Evolutionary conservation across 2,888 invertebrate species (phyloP).

Genomic region (Drosophila demipolita): DNA sequence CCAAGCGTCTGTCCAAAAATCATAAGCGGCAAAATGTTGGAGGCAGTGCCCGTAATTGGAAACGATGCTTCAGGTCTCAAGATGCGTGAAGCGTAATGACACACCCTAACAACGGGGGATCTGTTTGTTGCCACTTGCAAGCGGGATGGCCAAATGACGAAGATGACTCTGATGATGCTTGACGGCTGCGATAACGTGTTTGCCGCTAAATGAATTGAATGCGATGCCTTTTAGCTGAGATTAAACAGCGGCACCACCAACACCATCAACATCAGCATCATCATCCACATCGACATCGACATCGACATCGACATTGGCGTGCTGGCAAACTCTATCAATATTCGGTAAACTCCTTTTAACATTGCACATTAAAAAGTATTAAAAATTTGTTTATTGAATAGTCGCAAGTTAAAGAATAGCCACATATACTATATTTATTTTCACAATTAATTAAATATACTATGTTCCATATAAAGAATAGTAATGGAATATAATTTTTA

Average conservation of each 20-base stretch:
- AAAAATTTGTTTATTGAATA: too few species aligned
- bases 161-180: constrained; percentile 53
- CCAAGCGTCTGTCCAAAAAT: constrained; percentile 59
- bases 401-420: neutral
- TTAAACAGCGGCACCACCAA: constrained; percentile 55
- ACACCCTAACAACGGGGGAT: constrained; percentile 28
- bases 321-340: constrained; percentile 17
- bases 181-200: constrained; percentile 60
- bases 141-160: constrained; percentile 22
- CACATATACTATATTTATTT: neutral
- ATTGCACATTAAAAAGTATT: constrained; percentile 20
- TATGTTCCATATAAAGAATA: neutral
- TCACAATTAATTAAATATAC: too few species aligned
- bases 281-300: neutral
- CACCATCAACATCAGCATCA: neutral
- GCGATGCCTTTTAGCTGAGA: constrained; percentile 68
- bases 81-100: constrained; percentile 67
- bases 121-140: constrained; percentile 35
- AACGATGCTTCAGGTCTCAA: constrained; percentile 72
- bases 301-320: constrained; percentile 16
- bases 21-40: constrained; percentile 60
- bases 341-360: constrained; percentile 22
- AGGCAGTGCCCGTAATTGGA: constrained; percentile 65
- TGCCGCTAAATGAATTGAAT: constrained; percentile 73
- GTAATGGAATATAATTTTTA: neutral